Conservation (phyloP, 2,113 vertebrate genomes). For the Ceyx melanurus region DNA sequence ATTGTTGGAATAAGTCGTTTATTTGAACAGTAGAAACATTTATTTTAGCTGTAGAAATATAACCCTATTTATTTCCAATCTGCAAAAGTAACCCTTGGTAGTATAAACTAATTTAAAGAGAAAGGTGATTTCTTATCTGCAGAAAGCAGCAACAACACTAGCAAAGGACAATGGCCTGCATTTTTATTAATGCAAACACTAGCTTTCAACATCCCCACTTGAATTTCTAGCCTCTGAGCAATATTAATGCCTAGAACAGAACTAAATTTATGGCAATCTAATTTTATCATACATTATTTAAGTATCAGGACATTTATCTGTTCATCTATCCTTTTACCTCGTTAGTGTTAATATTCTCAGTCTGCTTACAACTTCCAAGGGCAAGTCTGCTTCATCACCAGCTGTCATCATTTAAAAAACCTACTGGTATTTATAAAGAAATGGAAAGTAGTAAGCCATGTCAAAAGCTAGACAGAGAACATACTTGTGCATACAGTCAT, state of each 20-base stretch:
- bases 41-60: constrained; percentile 49
- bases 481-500: background rate
- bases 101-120: constrained; percentile 23
- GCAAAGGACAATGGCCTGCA: constrained; percentile 26
- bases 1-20: constrained; percentile 45
- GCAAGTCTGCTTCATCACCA: constrained; percentile 41
- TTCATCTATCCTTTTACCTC: constrained; percentile 17
- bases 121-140: constrained; percentile 55
- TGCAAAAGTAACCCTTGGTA: constrained; percentile 17
- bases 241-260: background rate
- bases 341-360: background rate
- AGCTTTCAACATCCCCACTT: background rate
- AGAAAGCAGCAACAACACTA: constrained; percentile 6
- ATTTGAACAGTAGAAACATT: constrained; percentile 49
- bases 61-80: constrained; percentile 60
- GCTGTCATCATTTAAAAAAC: background rate
- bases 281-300: background rate
- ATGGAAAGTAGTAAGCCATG: background rate
- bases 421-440: background rate
- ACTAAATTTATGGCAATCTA: constrained; percentile 34
- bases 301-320: background rate
- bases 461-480: background rate
- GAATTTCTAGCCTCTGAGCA: constrained; percentile 26
- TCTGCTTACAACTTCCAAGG: constrained; percentile 27
- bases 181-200: constrained; percentile 34